Percentiles rank a stretch among this genome's conserved stretches.
Conservation (phyloP, 2,113 vertebrate species). For the Xiphorhynchus elegans region DNA sequence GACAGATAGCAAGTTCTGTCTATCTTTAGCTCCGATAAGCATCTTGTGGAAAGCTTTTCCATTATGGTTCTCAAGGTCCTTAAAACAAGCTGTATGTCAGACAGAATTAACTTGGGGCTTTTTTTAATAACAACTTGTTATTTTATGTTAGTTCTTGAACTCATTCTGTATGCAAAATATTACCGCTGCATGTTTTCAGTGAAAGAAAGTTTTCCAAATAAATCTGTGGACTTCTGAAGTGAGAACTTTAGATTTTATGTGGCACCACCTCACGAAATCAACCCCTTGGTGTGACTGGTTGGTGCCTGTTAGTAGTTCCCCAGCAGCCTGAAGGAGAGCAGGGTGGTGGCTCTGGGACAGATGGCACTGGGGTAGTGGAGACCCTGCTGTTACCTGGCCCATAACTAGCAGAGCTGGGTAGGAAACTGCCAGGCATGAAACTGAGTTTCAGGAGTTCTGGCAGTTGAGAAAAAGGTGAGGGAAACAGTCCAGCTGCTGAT, state of each 20-base stretch:
- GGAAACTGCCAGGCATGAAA: background rate
- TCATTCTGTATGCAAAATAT: constrained; percentile 6
- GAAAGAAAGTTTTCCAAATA: constrained; percentile 8
- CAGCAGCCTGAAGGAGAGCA: background rate
- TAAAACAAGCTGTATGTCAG: constrained; percentile 47
- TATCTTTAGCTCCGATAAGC: constrained; percentile 29
- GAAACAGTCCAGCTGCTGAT: background rate
- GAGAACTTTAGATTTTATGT: background rate
- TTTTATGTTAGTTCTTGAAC: background rate
- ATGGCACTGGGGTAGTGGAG: background rate
- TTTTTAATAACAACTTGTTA: constrained; percentile 9
- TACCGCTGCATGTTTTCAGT: background rate
- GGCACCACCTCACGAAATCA: background rate
- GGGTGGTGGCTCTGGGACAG: background rate
- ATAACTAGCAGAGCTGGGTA: background rate
- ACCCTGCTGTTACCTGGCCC: background rate
- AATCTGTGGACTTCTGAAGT: background rate
- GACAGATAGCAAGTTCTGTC: background rate
- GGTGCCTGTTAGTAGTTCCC: background rate
- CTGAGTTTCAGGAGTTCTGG: background rate
- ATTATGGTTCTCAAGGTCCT: constrained; percentile 30
- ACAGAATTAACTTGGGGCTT: background rate
- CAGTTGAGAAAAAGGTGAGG: background rate
- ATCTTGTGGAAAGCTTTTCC: constrained; percentile 28
- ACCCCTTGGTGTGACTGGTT: background rate